These are phyloP conservation scores for Aurelia sp. DNA, from an alignment of 30 jellyfish, hydroid and myxozoan species.

Conservation along the genomic window DNA sequence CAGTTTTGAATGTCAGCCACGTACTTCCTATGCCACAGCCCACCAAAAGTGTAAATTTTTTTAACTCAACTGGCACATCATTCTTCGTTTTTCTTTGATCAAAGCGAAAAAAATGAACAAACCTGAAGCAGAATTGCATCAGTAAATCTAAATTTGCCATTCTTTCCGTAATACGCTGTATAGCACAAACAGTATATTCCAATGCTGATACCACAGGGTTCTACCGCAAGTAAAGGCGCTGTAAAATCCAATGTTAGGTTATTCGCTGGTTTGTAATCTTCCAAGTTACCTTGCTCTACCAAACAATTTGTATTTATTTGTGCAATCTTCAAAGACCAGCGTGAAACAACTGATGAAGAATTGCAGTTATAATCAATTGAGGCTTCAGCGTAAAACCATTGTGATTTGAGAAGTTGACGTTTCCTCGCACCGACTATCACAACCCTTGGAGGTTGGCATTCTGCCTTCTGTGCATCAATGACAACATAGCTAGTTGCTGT, in stretches of 20 bases:
- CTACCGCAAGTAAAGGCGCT: conserved; percentile 75
- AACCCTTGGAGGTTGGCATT: conserved; percentile 67
- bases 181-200: conserved; percentile 76
- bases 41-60: too few species aligned
- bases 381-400: conserved; percentile 87
- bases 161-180: conserved; percentile 67
- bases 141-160: conserved; percentile 17
- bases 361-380: conserved; percentile 63
- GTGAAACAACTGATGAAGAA: conserved; percentile 32
- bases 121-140: conserved; percentile 44
- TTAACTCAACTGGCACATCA: too few species aligned
- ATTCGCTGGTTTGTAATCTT: background rate
- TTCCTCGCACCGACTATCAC: conserved; percentile 33
- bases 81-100: background rate
- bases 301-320: conserved; percentile 49
- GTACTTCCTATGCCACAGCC: too few species aligned
- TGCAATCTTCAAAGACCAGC: conserved; percentile 70
- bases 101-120: background rate
- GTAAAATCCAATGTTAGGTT: conserved; percentile 4
- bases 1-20: too few species aligned
- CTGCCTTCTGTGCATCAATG: conserved; percentile 26
- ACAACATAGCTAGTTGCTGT: background rate
- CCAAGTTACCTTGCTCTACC: conserved; percentile 20
- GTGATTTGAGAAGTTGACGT: conserved; percentile 63
- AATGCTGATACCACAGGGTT: conserved; percentile 71